A percentile compares a stretch with the other conserved stretches of the same genome.
phyloP scores from a whole-genome alignment of 2,888 invertebrate species.

The Diabrotica balteata region DNA sequence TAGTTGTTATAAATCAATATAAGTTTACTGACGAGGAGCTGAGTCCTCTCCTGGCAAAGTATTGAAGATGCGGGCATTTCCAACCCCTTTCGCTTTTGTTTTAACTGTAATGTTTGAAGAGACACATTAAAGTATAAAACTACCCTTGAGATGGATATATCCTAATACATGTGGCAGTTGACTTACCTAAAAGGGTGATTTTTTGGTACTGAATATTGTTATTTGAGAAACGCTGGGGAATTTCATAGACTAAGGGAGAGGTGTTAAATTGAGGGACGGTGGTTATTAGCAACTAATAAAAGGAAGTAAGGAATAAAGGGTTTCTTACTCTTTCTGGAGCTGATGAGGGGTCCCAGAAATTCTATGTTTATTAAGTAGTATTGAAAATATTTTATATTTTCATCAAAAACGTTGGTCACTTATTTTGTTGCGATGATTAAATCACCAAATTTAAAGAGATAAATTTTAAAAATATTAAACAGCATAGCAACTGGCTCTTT shows the following conservation, averaged over 20 bases:
- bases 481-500: no score
- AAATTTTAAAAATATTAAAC: no score
- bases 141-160: slow-evolving; percentile 58
- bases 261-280: slow-evolving; percentile 31
- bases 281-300: slow-evolving; percentile 34
- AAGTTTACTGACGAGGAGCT: no score
- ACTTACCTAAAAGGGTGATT: slow-evolving; percentile 47
- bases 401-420: no score
- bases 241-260: slow-evolving; percentile 26
- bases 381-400: no score
- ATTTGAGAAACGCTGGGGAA: slow-evolving; percentile 37
- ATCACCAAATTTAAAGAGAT: no score
- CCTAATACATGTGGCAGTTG: slow-evolving; percentile 55
- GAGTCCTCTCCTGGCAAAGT: slow-evolving; percentile 13
- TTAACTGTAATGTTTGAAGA: slow-evolving; percentile 53
- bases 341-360: no score
- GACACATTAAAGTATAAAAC: slow-evolving; percentile 56
- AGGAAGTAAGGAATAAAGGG: slow-evolving; percentile 9
- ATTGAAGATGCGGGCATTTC: slow-evolving; percentile 52
- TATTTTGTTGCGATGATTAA: no score
- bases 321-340: neutral
- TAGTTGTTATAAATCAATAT: no score
- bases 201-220: slow-evolving; percentile 49
- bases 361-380: no score
- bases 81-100: slow-evolving; percentile 55